phyloP scores from a whole-genome alignment of 2,797 vertebrate genomes.

The Varecia variegata region DNA sequence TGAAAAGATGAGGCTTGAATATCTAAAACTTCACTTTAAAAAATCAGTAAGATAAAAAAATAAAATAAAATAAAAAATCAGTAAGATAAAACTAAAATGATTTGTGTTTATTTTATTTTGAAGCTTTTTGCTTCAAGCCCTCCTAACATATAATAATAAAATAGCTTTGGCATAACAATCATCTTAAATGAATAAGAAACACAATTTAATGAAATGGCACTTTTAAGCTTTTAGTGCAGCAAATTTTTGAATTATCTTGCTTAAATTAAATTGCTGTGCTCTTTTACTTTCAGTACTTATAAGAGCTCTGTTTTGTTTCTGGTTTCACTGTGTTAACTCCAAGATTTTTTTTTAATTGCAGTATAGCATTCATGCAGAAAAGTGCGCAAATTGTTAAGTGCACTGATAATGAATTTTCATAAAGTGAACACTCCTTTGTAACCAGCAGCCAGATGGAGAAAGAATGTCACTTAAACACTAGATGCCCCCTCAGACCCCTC shows the following conservation, averaged over 20 bases:
- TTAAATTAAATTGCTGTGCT: constrained; percentile 61
- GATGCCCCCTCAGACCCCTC: not conserved
- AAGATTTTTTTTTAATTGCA: constrained; percentile 29
- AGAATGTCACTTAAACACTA: not conserved
- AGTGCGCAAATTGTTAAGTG: not conserved
- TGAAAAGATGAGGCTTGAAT: not conserved
- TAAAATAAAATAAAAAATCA: not conserved
- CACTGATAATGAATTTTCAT: constrained; percentile 17
- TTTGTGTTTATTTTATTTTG: constrained; percentile 49
- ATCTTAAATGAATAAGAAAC: constrained; percentile 55
- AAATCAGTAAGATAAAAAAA: too few species aligned
- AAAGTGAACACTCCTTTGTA: not conserved
- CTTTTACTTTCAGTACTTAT: constrained; percentile 27
- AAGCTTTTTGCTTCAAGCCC: constrained; percentile 27
- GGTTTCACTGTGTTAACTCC: constrained; percentile 21
- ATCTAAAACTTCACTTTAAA: not conserved
- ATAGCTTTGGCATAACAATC: constrained; percentile 37
- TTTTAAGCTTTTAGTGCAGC: constrained; percentile 66
- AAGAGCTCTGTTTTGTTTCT: constrained; percentile 50
- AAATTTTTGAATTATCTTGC: constrained; percentile 62
- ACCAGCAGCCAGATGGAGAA: not conserved
- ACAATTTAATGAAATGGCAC: constrained; percentile 58
- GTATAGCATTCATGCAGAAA: constrained; percentile 24
- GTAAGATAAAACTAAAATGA: constrained; percentile 17
- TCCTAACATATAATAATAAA: constrained; percentile 52